phyloP scores from a whole-genome alignment of 2,113 vertebrate genomes.

The Pteruthius melanotis region DNA sequence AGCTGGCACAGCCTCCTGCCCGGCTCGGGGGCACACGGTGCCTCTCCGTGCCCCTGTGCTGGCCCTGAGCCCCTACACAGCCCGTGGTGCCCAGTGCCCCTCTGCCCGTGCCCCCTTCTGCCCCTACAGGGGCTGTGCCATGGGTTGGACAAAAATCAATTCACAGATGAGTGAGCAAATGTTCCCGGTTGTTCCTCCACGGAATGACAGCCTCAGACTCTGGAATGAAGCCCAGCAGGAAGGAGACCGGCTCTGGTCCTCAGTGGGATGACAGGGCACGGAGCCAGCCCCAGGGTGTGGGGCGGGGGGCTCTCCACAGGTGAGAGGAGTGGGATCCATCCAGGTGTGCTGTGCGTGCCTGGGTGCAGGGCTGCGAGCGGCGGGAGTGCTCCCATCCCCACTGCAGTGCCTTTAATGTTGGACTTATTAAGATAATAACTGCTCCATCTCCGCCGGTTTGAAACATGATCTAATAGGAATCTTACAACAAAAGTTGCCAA shows the following conservation, averaged over 20 bases:
- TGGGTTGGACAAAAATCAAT: not conserved
- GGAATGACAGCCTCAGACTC: not conserved
- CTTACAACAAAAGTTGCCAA: slow-evolving; percentile 38
- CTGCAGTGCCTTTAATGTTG: not conserved
- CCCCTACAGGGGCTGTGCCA: rapidly evolving
- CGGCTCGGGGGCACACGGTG: rapidly evolving
- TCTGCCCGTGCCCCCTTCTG: not conserved
- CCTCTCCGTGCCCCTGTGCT: rapidly evolving
- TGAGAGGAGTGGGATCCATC: rapidly evolving
- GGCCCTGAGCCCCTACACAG: not conserved
- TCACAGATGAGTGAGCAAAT: not conserved
- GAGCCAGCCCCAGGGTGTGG: rapidly evolving
- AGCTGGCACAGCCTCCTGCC: not conserved
- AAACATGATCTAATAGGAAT: slow-evolving; percentile 10
- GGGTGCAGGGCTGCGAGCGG: not conserved
- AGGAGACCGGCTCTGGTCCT: not conserved
- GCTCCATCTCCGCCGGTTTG: not conserved
- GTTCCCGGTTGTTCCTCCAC: rapidly evolving
- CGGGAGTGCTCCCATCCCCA: rapidly evolving
- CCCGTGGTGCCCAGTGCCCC: not conserved
- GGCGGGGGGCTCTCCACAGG: rapidly evolving
- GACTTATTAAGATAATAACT: not conserved
- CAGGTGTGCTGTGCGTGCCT: not conserved
- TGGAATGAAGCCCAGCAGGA: not conserved
- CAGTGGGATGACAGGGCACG: rapidly evolving